These are phyloP conservation scores for Chionodraco myersi DNA, from an alignment of 2,113 vertebrate genomes.

Conservation along the genomic window DNA sequence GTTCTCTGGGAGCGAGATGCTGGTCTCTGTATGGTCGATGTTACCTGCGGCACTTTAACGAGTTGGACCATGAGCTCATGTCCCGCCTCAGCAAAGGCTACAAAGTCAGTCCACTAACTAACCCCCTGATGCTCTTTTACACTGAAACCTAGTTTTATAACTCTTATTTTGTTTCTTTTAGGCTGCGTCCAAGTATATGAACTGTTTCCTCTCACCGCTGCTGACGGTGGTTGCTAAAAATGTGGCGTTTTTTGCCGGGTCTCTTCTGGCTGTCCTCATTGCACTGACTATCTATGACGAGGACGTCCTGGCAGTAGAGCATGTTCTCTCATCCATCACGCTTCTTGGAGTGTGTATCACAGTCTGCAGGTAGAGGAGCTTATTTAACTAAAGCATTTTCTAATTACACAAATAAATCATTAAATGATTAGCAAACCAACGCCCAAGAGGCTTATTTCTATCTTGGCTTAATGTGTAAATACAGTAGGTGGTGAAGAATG, in stretches of 20 bases:
- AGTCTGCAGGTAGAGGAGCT: constrained; percentile 90
- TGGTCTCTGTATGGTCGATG: constrained; percentile 98
- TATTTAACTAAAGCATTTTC: neutral
- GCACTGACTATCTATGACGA: constrained; percentile 98
- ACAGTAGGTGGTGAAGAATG: neutral
- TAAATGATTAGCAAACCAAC: neutral
- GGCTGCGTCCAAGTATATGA: constrained; percentile 98
- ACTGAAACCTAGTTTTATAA: neutral
- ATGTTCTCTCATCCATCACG: constrained; percentile 95
- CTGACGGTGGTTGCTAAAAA: constrained; percentile 97
- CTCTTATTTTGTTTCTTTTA: constrained; percentile 28
- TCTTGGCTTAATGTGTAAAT: neutral
- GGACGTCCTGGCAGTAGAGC: constrained; percentile 95
- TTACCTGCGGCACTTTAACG: constrained; percentile 97
- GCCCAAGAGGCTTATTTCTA: neutral
- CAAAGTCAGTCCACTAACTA: constrained; percentile 76
- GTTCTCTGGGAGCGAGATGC: constrained; percentile 95
- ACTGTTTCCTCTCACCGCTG: constrained; percentile 96
- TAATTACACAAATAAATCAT: neutral
- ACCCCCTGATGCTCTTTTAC: neutral
- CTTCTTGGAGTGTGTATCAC: constrained; percentile 96
- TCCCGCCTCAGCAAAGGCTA: constrained; percentile 97
- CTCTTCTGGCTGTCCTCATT: constrained; percentile 96
- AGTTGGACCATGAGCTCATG: constrained; percentile 96
- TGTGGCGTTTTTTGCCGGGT: constrained; percentile 96